phyloP scores from a whole-genome alignment of 2,797 vertebrate species.

The Muscicapa striata region DNA sequence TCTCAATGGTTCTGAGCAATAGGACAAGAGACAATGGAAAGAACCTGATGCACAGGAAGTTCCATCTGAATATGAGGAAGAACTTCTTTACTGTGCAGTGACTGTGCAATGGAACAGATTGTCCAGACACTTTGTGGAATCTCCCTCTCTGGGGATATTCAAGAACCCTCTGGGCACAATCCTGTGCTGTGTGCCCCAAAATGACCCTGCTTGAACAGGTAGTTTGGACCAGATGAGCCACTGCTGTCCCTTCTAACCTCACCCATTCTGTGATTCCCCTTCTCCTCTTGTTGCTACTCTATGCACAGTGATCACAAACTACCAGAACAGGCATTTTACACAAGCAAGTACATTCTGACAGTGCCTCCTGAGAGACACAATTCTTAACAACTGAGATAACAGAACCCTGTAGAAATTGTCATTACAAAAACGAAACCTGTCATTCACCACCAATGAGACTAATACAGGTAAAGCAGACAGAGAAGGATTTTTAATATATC shows the following conservation, averaged over 20 bases:
- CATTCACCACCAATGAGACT: neutral
- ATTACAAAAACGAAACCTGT: neutral
- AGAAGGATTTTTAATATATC: neutral
- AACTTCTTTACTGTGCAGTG: neutral
- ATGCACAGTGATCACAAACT: neutral
- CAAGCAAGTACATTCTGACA: neutral
- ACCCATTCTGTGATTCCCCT: neutral
- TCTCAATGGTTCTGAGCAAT: neutral
- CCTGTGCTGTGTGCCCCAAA: neutral
- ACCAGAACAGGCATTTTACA: neutral
- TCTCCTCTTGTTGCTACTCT: neutral
- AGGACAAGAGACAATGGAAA: neutral
- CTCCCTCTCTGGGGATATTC: neutral
- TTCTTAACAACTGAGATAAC: neutral
- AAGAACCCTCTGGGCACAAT: neutral
- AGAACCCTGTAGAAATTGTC: neutral
- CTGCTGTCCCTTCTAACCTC: neutral
- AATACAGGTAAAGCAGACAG: neutral
- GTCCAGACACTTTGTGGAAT: neutral
- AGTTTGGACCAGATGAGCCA: neutral
- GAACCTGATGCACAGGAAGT: neutral
- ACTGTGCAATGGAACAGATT: neutral
- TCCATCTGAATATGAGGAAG: neutral
- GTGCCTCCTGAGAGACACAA: neutral
- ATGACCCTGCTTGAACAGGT: neutral